phyloP scores from a whole-genome alignment of 1,140 invertebrate genomes.

The Asbolus verrucosus region DNA sequence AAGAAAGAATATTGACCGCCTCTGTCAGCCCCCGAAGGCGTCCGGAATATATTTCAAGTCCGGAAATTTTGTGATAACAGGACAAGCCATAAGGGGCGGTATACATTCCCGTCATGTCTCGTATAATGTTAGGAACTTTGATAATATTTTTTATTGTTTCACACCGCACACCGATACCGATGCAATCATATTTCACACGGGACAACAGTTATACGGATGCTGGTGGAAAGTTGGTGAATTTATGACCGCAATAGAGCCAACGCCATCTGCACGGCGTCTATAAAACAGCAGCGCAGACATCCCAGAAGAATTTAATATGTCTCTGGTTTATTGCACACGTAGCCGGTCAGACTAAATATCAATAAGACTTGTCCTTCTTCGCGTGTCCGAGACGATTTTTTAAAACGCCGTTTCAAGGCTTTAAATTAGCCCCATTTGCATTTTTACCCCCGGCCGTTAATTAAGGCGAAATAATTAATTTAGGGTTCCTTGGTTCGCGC shows the following conservation, averaged over 20 bases:
- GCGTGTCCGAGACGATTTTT: conserved; percentile 18
- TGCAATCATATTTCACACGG: conserved; percentile 49
- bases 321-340: conserved; percentile 36
- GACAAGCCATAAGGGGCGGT: too few species aligned
- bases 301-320: conserved; percentile 52
- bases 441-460: conserved; percentile 30
- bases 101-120: conserved; percentile 26
- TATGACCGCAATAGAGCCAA: conserved; percentile 56
- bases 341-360: conserved; percentile 25
- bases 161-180: conserved; percentile 47
- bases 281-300: conserved; percentile 54
- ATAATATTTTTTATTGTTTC: conserved; percentile 55
- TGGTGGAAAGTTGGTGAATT: conserved; percentile 56
- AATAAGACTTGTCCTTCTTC: conserved; percentile 22
- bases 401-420: conserved; percentile 29
- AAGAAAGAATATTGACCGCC: too few species aligned
- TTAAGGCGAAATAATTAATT: conserved; percentile 24
- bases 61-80: too few species aligned
- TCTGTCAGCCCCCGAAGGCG: too few species aligned
- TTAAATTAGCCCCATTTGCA: conserved; percentile 31
- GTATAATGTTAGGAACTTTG: conserved; percentile 48
- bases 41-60: too few species aligned
- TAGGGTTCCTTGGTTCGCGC: conserved; percentile 25
- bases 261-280: conserved; percentile 51
- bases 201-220: conserved; percentile 55